phyloP scores from a whole-genome alignment of 2,113 vertebrate species.

The Colaptes auratus region DNA sequence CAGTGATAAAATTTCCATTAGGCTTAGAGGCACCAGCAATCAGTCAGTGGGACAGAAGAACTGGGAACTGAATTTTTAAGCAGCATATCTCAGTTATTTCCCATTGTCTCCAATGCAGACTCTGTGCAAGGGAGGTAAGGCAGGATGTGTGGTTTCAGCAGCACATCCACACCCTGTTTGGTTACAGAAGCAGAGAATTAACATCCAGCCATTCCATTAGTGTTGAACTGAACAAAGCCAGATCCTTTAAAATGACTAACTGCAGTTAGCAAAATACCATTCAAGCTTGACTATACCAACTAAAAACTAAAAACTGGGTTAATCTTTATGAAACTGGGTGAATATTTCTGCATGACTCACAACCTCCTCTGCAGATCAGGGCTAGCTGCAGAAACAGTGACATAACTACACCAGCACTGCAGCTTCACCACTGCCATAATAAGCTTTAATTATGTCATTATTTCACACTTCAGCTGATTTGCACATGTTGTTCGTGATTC shows the following conservation, averaged over 20 bases:
- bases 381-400: background rate
- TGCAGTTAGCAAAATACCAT: background rate
- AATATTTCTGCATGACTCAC: background rate
- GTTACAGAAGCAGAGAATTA: background rate
- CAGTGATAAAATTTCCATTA: conserved; percentile 4
- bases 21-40: conserved; percentile 3
- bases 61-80: background rate
- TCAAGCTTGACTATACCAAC: background rate
- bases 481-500: conserved; percentile 23
- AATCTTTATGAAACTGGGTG: background rate
- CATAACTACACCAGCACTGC: background rate
- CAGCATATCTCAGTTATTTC: background rate
- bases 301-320: background rate
- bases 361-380: background rate
- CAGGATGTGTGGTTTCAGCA: background rate
- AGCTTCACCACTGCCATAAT: background rate
- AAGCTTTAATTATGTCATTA: conserved; percentile 52
- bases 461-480: conserved; percentile 53
- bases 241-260: background rate
- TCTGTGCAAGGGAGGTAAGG: background rate
- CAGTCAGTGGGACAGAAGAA: background rate
- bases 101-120: background rate
- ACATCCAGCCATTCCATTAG: background rate
- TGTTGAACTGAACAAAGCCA: background rate
- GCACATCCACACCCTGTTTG: background rate